Evolutionary conservation across 2,113 vertebrate species (phyloP), one percentile per base, ranked within the genome.

Genomic region (Antennarius striatus): DNA sequence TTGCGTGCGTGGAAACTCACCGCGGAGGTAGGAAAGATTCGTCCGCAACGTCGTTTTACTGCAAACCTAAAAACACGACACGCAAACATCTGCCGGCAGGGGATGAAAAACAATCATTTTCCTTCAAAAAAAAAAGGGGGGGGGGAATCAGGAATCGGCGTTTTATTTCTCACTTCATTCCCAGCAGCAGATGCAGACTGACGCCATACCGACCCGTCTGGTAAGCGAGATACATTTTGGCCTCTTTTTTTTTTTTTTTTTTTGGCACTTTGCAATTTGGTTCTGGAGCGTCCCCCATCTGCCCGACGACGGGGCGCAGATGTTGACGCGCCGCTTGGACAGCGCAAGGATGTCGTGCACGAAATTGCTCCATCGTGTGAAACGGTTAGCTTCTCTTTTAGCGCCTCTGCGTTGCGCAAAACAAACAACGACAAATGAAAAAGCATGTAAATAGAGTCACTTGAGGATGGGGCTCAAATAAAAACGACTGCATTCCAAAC

Each of bases 111-210:
- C 15, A 1, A 47, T 63, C 58, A 13, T 55, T 54, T 63, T 53
- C 51, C 62, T 64, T 52, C 67, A 22, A 22, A 6, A 1, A 43
- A 68, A 12, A 1, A 1, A 15, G 13, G 22, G 28, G 5, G 32
- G 29, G 0, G 50, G 12, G 54, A 51, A 61, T 55, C 36, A 51
- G 56, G 54, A 68, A 63, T 62, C 54, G 57, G 66, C 46, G 62
- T 57, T 80, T 71, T 56, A 79, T 72, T 79, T 86, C 56, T 75
- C 68, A 68, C 52, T 73, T 62, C 68, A 68, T 63, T 77, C 65
- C 66, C 43, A 61, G 71, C 68, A 78, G 69, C 82, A 85, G 84
- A 81, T 84, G 80, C 3, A 75, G 68, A 73, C 54, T 0, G 1
- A 14, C 32, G 65, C 57, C 81, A 86, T 83, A 81, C 73, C 74